These are phyloP conservation scores for Pterocles burchelli DNA, from an alignment of 2,113 vertebrate genomes.

Conservation along the genomic window DNA sequence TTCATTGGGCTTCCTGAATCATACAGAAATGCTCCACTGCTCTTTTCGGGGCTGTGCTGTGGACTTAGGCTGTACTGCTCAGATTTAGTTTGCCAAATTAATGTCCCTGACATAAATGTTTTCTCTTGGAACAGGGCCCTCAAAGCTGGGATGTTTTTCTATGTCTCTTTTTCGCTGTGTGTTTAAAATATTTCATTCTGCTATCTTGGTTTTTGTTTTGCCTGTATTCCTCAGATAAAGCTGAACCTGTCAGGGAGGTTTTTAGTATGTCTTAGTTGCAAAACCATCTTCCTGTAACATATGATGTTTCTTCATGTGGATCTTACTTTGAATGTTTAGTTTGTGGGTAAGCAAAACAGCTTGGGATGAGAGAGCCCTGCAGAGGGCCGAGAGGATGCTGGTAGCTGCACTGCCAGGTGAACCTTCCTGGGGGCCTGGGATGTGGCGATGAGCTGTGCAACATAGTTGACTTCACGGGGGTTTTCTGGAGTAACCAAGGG, in stretches of 20 bases:
- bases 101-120: background rate
- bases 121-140: constrained; percentile 23
- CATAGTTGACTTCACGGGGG: background rate
- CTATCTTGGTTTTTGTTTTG: background rate
- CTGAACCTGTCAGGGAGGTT: background rate
- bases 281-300: background rate
- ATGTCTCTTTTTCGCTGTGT: background rate
- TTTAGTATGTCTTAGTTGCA: background rate
- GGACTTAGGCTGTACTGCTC: background rate
- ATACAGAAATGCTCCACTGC: background rate
- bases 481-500: constrained; percentile 31
- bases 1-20: constrained; percentile 18
- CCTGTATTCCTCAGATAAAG: background rate
- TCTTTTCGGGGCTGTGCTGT: background rate
- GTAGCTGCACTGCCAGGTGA: background rate
- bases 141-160: background rate
- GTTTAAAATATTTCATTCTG: background rate
- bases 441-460: fast-evolving
- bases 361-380: background rate
- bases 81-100: background rate
- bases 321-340: background rate
- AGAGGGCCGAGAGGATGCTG: fast-evolving
- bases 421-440: fast-evolving
- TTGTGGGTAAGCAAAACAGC: background rate
- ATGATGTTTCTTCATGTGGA: background rate